Percentiles rank a stretch among this genome's conserved stretches.
Conservation (phyloP, 2,113 vertebrate genomes). For the Tychaedon coryphoeus region DNA sequence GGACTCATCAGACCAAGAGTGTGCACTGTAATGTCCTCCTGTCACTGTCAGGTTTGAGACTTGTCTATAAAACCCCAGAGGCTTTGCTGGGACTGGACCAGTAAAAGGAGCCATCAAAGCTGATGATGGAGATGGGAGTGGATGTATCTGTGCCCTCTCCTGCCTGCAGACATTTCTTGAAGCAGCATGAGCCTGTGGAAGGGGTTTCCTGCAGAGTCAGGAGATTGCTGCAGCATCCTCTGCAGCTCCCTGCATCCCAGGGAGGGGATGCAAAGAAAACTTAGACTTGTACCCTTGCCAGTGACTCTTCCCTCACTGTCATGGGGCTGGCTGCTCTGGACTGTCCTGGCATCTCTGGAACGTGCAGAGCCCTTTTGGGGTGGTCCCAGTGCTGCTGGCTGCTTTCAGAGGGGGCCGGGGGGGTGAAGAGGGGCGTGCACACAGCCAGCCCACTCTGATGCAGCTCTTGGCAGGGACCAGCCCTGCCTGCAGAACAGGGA, state of each 20-base stretch:
- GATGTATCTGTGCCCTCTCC: background rate
- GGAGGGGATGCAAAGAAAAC: background rate
- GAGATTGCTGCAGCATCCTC: background rate
- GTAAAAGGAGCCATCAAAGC: background rate
- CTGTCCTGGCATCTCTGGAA: background rate
- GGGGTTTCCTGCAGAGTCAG: background rate
- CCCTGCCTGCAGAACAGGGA: background rate
- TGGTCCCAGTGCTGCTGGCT: background rate
- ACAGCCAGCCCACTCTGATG: fast-evolving
- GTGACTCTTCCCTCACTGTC: background rate
- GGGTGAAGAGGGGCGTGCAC: background rate
- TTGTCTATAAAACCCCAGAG: background rate
- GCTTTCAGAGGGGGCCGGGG: background rate
- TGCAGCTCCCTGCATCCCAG: background rate
- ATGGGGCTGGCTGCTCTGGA: background rate
- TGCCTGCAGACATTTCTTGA: background rate
- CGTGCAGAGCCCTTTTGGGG: background rate
- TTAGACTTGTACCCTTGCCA: background rate
- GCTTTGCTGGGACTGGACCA: background rate
- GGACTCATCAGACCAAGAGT: background rate
- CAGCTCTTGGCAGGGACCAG: background rate
- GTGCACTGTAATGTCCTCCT: background rate
- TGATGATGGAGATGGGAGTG: background rate
- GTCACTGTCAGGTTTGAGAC: background rate
- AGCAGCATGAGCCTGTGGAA: background rate